Conservation (phyloP, 2,113 vertebrate species). For the Pterophyllum scalare region DNA sequence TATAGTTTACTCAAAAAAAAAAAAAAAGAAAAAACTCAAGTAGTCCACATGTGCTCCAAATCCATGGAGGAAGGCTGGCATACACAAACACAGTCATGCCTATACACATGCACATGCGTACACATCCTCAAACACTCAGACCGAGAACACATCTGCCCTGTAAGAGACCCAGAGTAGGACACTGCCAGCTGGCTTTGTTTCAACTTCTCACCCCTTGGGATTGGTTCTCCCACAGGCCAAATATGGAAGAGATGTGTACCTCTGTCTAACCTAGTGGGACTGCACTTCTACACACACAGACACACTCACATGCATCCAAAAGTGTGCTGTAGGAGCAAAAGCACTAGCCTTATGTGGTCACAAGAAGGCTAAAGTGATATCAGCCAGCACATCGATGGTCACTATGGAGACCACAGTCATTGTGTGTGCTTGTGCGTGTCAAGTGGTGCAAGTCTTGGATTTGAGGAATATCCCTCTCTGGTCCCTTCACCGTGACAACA, state of each 20-base stretch:
- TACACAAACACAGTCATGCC: slow-evolving; percentile 26
- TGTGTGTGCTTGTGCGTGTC: background rate
- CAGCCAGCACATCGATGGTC: slow-evolving; percentile 47
- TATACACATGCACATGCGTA: slow-evolving; percentile 26
- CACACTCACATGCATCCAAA: slow-evolving; percentile 31
- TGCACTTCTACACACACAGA: slow-evolving; percentile 10
- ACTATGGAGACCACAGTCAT: slow-evolving; percentile 46
- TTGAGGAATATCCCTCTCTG: slow-evolving; percentile 58
- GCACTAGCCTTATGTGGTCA: slow-evolving; percentile 78
- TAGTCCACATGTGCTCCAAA: slow-evolving; percentile 35
- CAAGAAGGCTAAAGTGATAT: slow-evolving; percentile 58
- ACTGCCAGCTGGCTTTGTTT: slow-evolving; percentile 77
- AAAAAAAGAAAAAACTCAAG: slow-evolving; percentile 25
- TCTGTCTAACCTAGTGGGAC: slow-evolving; percentile 54
- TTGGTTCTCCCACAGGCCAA: slow-evolving; percentile 76
- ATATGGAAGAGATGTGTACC: slow-evolving; percentile 73
- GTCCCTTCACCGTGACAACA: slow-evolving; percentile 64
- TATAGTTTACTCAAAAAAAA: slow-evolving; percentile 2
- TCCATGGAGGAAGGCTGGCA: slow-evolving; percentile 30
- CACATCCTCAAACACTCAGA: slow-evolving; percentile 25
- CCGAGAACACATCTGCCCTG: slow-evolving; percentile 75
- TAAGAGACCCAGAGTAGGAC: slow-evolving; percentile 67
- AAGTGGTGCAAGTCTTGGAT: slow-evolving; percentile 28
- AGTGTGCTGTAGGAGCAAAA: slow-evolving; percentile 43
- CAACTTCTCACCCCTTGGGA: slow-evolving; percentile 76